Conservation (phyloP, 2,113 vertebrate genomes). For the Vanacampus margaritifer region DNA sequence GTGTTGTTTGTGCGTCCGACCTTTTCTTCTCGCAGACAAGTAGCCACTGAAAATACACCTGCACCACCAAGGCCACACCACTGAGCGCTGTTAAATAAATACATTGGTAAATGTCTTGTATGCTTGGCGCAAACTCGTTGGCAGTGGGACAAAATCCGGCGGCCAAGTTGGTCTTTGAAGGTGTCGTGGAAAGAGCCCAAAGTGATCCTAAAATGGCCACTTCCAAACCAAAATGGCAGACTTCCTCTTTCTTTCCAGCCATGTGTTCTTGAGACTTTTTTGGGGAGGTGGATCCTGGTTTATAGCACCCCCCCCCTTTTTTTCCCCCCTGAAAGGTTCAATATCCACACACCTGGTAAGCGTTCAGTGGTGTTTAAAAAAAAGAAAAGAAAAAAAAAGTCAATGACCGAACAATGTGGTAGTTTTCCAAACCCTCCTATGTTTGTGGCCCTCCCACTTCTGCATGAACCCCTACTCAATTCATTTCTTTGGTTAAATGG, state of each 20-base stretch:
- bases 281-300: too few species aligned
- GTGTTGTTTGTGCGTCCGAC: constrained; percentile 50
- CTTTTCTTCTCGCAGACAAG: constrained; percentile 67
- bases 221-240: not conserved
- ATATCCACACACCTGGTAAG: not conserved
- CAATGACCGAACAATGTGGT: constrained; percentile 59
- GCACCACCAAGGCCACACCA: constrained; percentile 1
- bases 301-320: too few species aligned
- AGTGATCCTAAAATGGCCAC: too few species aligned
- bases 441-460: constrained; percentile 60
- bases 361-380: not conserved
- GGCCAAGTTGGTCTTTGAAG: too few species aligned
- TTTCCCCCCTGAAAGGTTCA: not conserved
- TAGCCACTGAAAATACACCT: constrained; percentile 30
- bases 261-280: not conserved
- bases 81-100: not conserved
- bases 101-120: not conserved
- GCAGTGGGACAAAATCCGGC: not conserved
- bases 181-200: too few species aligned
- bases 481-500: constrained; percentile 48
- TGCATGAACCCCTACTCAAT: constrained; percentile 60
- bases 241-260: too few species aligned
- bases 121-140: not conserved
- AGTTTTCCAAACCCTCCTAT: constrained; percentile 49
- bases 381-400: constrained; percentile 39